Conservation (phyloP, 2,888 invertebrate genomes). For the Chaitophorus viminalis region DNA sequence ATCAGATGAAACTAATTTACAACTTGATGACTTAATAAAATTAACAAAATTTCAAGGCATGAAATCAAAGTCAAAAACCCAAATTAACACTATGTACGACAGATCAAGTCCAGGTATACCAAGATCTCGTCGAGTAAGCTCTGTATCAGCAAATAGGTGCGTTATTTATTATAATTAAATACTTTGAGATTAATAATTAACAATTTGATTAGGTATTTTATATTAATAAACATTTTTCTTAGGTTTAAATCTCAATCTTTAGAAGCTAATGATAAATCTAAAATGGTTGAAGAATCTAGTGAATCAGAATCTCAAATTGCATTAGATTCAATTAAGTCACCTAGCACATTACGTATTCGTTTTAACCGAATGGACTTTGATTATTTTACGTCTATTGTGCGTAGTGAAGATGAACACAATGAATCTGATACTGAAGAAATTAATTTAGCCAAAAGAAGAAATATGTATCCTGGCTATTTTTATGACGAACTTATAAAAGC, state of each 20-base stretch:
- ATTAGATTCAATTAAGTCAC: slow-evolving; percentile 70
- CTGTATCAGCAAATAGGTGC: slow-evolving; percentile 59
- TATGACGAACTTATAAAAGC: slow-evolving; percentile 70
- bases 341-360: slow-evolving; percentile 70
- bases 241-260: slow-evolving; percentile 62
- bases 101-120: slow-evolving; percentile 54
- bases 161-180: not conserved
- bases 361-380: slow-evolving; percentile 74
- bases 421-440: slow-evolving; percentile 63
- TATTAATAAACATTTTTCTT: not conserved
- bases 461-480: slow-evolving; percentile 69
- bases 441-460: slow-evolving; percentile 43
- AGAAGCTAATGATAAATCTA: slow-evolving; percentile 63
- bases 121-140: slow-evolving; percentile 56
- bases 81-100: slow-evolving; percentile 43
- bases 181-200: not conserved
- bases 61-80: slow-evolving; percentile 54
- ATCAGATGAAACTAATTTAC: slow-evolving; percentile 44
- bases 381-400: slow-evolving; percentile 71
- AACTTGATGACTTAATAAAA: slow-evolving; percentile 56
- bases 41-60: slow-evolving; percentile 48
- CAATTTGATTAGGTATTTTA: not conserved
- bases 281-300: slow-evolving; percentile 65
- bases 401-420: slow-evolving; percentile 68
- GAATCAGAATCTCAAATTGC: slow-evolving; percentile 69